These are phyloP conservation scores for Diadegma fenestrale DNA, from an alignment of 2,888 invertebrate species.

Conservation along the genomic window DNA sequence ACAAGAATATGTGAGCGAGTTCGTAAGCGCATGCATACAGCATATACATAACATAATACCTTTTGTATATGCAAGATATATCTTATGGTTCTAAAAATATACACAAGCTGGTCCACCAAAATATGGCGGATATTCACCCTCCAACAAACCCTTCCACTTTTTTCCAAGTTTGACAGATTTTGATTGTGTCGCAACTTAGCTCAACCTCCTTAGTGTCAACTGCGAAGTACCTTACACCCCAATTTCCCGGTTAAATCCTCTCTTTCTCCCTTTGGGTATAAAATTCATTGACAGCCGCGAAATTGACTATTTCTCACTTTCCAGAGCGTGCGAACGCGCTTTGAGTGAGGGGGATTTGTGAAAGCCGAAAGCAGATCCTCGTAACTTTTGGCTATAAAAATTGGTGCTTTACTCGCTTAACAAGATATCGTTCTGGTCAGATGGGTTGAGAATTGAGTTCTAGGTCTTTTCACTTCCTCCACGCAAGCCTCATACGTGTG, in stretches of 20 bases:
- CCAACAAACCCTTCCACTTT: constrained; percentile 9
- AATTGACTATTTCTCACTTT: constrained; percentile 15
- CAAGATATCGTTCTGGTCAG: background rate
- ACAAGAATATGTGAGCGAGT: constrained; percentile 55
- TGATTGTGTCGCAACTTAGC: constrained; percentile 30
- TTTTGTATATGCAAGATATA: constrained; percentile 46
- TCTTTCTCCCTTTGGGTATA: background rate
- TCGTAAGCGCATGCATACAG: constrained; percentile 41
- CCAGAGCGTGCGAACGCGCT: background rate
- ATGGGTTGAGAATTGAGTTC: background rate
- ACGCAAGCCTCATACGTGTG: background rate
- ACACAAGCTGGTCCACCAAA: constrained; percentile 43
- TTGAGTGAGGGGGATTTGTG: background rate
- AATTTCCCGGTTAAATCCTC: constrained; percentile 6
- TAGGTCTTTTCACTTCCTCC: background rate
- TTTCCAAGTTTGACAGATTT: constrained; percentile 7
- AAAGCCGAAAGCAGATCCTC: background rate
- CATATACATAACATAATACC: constrained; percentile 41
- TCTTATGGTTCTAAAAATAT: constrained; percentile 41
- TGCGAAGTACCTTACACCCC: constrained; percentile 7
- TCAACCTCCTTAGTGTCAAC: background rate
- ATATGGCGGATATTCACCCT: constrained; percentile 8
- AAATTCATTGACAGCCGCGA: constrained; percentile 9
- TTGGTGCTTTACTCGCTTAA: background rate
- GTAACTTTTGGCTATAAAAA: background rate